Evolutionary conservation across 2,888 invertebrate species (phyloP), one percentile per base, ranked within the genome.

Genomic region (Trachelus stipa): DNA sequence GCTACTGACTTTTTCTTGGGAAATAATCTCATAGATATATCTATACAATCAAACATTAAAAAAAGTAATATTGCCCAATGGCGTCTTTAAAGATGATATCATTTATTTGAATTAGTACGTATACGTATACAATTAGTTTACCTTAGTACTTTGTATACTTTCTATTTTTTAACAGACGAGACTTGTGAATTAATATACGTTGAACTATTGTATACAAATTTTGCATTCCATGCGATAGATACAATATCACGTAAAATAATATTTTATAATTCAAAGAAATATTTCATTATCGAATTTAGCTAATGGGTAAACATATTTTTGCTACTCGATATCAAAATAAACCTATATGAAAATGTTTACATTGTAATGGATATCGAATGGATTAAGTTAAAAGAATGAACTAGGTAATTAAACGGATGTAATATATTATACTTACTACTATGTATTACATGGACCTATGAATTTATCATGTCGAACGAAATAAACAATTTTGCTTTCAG

Each of bases 1-100:
- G 92, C 93, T 0, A 92, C 92, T 4, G 93, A 93, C 83, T 93
- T 92, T 83, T 92, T 93, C 81, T 88, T 92, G 15, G 93, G 92
- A 12, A 93, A 92, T 78, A 92, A 93, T 85, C 85, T 93, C 3
- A 91, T 93, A 77, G 91, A 92, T 77, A 90, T 92, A 73, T 91
- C 93, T 74, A 90, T 93, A 76, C 89, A 91, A 75, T 90, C 92
- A 15, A 93, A 93, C 82, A 86, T 88, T 34, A 86, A 86, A 76
- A 89, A 89, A 79, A 87, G 89, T 83, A 87, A 87, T 56, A 88
- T 87, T 73, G 83, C 84, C 30, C 82, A 85, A 69, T 84, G 84
- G 83, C 83, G 82, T 56, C 77, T 82, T 68, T 82, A 69, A 68
- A 6, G 31, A 74, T 34, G 3, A 34, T 35, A 34, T 73, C 23